phyloP scores from a whole-genome alignment of 2,888 invertebrate species.

The Strigamia maritima region DNA sequence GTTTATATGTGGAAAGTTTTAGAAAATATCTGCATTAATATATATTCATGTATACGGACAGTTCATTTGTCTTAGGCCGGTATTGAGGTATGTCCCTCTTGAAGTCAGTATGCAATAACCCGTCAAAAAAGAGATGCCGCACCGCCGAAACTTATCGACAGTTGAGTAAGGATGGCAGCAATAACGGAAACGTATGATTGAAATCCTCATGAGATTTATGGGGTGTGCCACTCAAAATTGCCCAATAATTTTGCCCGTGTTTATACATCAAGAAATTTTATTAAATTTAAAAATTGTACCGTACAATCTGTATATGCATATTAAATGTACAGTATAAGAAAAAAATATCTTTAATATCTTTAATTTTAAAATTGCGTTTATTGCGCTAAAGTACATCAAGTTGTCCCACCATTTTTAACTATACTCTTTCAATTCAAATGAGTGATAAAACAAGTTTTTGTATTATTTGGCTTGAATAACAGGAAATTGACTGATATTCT shows the following conservation, averaged over 20 bases:
- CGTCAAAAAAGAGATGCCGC: conserved; percentile 18
- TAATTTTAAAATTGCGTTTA: too few relatives aligned
- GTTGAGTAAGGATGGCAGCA: conserved; percentile 18
- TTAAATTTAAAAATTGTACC: not conserved
- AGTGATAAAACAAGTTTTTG: too few relatives aligned
- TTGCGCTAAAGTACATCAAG: too few relatives aligned
- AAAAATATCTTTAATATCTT: too few relatives aligned
- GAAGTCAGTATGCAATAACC: conserved; percentile 21
- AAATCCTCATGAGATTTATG: conserved; percentile 12
- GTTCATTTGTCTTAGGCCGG: not conserved
- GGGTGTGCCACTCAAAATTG: conserved; percentile 1
- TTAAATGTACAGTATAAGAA: not conserved
- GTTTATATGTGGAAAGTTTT: too few relatives aligned
- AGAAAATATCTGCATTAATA: not conserved
- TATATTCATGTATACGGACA: not conserved
- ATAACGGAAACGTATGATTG: conserved; percentile 25
- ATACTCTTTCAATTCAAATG: too few relatives aligned
- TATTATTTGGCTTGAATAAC: too few relatives aligned
- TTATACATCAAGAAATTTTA: not conserved
- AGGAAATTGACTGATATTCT: too few relatives aligned
- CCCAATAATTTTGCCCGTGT: not conserved
- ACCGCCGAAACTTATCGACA: conserved; percentile 20
- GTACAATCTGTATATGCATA: not conserved
- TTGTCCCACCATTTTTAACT: too few relatives aligned
- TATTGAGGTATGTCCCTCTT: conserved; percentile 6